Base-by-base conservation (phyloP, 2,113 vertebrate genomes). In the Nannobrachium achirus region DNA sequence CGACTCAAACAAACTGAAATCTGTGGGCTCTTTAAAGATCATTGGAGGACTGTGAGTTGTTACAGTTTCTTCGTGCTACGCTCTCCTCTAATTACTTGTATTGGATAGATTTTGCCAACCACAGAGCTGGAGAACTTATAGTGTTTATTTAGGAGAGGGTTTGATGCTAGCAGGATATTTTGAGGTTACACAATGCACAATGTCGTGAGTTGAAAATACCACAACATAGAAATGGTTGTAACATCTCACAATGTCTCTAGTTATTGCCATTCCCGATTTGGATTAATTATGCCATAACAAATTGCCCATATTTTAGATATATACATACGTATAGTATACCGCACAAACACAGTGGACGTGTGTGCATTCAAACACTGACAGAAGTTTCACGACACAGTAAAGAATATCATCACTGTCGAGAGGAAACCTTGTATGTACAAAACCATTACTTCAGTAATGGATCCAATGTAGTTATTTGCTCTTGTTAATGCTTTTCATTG, bases 21-120 rank as follows among this genome's bases (percentile, higher is more conserved):
- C 93, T 4, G 90, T 95, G 66, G 94, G 94, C 51, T 98, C 97
- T 9, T 57, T 98, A 66, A 97, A 95, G 90, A 94, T 98, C 18
- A 80, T 93, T 1, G 92, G 94, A 90, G 96, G 97, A 89, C 39
- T 98, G 97, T 98, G 89, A 96, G 97, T 92, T 46, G 52, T 16
- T n/a, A 2, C 19, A 41, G 2, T 38, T 68, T 40, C 59, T 1
- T 25, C 8, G 8, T 11, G 10, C 11, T 18, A 15, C 1, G 3
- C 25, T 1, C 62, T 42, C 4, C 10, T 51, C 8, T 53, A 8
- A 11, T 38, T 39, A 10, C 48, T 52, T 57, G 19, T 6, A n/a
- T 11, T 15, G 5, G 14, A 46, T 78, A 2, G 41, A 19, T 4
- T 51, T 18, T 9, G 3, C 7, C 9, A 15, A 11, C 51, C 11